Conservation (phyloP, 2,797 vertebrate genomes). For the Bovichtus diacanthus region DNA sequence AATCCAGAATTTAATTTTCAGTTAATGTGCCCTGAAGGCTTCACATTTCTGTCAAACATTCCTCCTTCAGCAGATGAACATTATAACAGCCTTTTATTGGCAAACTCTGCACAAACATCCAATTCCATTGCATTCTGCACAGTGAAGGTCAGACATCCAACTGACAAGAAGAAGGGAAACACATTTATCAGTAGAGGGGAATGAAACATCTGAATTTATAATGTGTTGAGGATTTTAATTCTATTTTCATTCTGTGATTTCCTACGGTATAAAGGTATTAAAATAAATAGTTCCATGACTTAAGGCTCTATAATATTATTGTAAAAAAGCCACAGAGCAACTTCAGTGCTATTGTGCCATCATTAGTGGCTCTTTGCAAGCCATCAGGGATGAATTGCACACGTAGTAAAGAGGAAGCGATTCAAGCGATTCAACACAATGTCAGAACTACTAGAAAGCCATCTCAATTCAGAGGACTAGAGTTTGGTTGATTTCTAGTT, state of each 20-base stretch:
- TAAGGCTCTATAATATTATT: neutral
- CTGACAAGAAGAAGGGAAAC: neutral
- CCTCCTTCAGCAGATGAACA: neutral
- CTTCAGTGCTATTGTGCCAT: neutral
- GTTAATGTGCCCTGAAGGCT: neutral
- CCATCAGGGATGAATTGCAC: slow-evolving; percentile 6
- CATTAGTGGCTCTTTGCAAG: neutral
- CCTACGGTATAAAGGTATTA: neutral
- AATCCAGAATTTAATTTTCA: neutral
- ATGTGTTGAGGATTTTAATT: neutral
- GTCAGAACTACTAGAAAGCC: neutral
- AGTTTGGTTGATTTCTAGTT: too few species aligned
- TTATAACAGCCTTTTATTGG: neutral
- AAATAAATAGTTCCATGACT: neutral
- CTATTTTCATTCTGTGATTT: neutral
- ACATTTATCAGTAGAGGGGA: neutral
- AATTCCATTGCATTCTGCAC: neutral
- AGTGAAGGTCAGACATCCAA: slow-evolving; percentile 9
- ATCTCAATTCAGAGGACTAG: neutral
- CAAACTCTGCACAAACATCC: too few species aligned
- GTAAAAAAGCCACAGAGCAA: neutral
- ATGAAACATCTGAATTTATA: too few species aligned
- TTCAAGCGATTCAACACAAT: neutral
- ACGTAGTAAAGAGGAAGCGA: neutral
- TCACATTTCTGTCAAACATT: neutral